Percentiles rank a stretch among this genome's conserved stretches.
These are phyloP conservation scores for Troilus luridus DNA, from an alignment of 2,888 invertebrate genomes.

Conservation along the genomic window DNA sequence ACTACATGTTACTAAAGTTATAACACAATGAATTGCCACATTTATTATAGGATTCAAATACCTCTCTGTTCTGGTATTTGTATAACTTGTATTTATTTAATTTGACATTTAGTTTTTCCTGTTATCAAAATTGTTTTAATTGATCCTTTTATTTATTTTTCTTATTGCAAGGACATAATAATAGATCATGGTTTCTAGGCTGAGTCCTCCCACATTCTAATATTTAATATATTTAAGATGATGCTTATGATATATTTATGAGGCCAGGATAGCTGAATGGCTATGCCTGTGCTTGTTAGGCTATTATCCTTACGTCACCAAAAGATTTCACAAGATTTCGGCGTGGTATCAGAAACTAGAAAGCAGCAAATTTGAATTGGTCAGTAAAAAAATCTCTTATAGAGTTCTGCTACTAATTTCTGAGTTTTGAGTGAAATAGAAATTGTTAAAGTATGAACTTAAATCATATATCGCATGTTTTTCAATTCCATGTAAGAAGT, in stretches of 20 bases:
- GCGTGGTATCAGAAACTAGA: too few species aligned
- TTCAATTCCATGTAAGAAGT: too few species aligned
- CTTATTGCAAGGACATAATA: neutral
- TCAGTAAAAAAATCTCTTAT: too few species aligned
- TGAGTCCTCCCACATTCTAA: neutral
- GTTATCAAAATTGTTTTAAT: neutral
- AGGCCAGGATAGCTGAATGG: neutral
- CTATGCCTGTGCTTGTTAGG: neutral
- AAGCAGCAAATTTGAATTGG: too few species aligned
- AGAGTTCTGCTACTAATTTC: too few species aligned
- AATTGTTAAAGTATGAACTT: too few species aligned
- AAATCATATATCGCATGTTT: too few species aligned
- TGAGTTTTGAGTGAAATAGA: too few species aligned
- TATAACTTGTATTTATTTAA: neutral
- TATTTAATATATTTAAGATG: neutral
- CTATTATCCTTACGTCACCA: too few species aligned
- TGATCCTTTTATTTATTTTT: neutral
- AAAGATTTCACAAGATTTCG: too few species aligned
- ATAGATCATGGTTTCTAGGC: conserved; percentile 1
- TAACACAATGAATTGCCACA: conserved; percentile 12
- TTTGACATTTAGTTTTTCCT: neutral
- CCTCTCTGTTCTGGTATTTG: neutral
- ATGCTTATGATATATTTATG: neutral
- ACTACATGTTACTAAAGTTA: neutral
- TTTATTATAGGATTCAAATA: neutral